A percentile compares a stretch with the other conserved stretches of the same genome.
Conservation (phyloP, 2,797 vertebrate species). For the Enteromius mattozi region DNA sequence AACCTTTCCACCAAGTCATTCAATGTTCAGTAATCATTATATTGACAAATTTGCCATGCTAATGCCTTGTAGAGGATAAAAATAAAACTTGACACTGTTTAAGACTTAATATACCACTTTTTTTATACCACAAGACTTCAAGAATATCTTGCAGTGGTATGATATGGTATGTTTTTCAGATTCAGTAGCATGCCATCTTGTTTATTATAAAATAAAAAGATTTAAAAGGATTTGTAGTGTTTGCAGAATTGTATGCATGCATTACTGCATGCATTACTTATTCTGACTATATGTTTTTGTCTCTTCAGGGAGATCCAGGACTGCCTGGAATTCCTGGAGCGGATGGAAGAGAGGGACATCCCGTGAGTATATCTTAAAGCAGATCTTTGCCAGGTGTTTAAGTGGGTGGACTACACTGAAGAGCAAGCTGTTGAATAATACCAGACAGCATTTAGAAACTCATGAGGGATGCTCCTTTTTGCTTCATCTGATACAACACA, state of each 20-base stretch:
- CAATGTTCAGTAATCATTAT: slow-evolving; percentile 14
- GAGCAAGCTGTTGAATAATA: slow-evolving; percentile 7
- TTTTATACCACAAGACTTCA: background rate
- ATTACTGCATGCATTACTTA: too few relatives aligned
- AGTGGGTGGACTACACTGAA: background rate
- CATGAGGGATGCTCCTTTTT: background rate
- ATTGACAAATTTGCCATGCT: background rate
- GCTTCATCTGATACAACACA: background rate
- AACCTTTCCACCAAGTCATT: background rate
- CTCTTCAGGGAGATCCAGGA: slow-evolving; percentile 87
- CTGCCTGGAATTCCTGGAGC: slow-evolving; percentile 83
- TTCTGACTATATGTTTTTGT: slow-evolving; percentile 12
- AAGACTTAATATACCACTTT: background rate
- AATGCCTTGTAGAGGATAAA: background rate
- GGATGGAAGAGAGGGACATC: slow-evolving; percentile 87
- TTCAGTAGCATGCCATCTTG: background rate
- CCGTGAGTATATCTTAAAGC: slow-evolving; percentile 80
- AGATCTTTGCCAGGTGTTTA: slow-evolving; percentile 2
- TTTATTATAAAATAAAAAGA: background rate
- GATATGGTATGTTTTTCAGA: background rate
- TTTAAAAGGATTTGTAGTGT: background rate
- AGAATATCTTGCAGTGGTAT: background rate
- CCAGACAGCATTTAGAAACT: background rate
- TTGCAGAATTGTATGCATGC: background rate
- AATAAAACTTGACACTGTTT: background rate